phyloP scores from a whole-genome alignment of 1,140 invertebrate genomes.

The Platyscapa corneri region DNA sequence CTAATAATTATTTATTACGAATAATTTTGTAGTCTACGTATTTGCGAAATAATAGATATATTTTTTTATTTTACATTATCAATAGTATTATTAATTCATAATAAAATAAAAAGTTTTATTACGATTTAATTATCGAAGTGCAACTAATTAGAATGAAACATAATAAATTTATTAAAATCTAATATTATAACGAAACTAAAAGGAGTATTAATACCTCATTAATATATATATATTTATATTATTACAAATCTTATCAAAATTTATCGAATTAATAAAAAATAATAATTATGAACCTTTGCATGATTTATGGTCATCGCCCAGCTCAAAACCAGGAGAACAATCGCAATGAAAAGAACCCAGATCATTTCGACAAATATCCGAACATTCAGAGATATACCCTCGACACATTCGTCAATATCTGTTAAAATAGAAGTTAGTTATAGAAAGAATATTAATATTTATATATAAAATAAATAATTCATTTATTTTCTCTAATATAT shows the following conservation, averaged over 20 bases:
- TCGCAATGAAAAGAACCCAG: slow-evolving; percentile 73
- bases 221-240: no score
- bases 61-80: no score
- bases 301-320: slow-evolving; percentile 76
- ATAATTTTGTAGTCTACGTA: no score
- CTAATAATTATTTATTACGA: no score
- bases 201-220: no score
- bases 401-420: slow-evolving; percentile 90
- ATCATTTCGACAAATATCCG: slow-evolving; percentile 74
- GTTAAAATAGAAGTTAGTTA: slow-evolving; percentile 44
- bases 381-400: slow-evolving; percentile 79
- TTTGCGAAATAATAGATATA: no score
- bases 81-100: no score
- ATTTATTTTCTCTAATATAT: no score
- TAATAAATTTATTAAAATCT: background rate
- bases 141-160: background rate
- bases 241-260: no score
- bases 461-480: background rate
- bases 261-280: slow-evolving; percentile 9
- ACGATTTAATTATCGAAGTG: no score
- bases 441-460: slow-evolving; percentile 26
- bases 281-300: slow-evolving; percentile 80
- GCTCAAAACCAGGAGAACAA: slow-evolving; percentile 68
- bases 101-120: no score
- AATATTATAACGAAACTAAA: no score